Base-by-base conservation (phyloP, 2,797 vertebrate species). In the Liparis tanakae region DNA sequence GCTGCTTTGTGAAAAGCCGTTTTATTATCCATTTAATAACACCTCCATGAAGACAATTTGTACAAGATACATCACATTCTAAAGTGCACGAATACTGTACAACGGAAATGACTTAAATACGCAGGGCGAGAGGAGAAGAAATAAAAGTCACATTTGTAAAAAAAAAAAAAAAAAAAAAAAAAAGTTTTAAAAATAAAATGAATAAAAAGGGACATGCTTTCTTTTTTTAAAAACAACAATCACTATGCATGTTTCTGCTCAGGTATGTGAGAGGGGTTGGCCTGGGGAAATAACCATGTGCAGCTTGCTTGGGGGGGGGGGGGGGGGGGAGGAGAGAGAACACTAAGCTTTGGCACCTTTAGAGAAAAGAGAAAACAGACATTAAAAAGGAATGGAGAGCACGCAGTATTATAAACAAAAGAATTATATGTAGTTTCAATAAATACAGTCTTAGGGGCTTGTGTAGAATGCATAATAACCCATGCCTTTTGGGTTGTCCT, bases 401-500 rank as follows among this genome's bases (percentile, higher is more conserved):
- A 93, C 86, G 85, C 70, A 86, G 66, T 76, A 79, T 30, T 30
- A 84, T 81, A 87, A 92, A 80, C 57, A 62, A 91, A 84, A 86
- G 86, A 89, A 83, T 88, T 80, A 88, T 82, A 88, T 87, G 89
- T 78, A 85, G 82, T 79, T 91, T 87, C 46, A 90, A 90, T 93
- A 91, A 91, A 92, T 91, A 92, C 83, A 93, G 85, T 89, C 93
- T 94, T 96, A 99, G 92, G 98, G 97, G 93, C 96, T 97, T 63
- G 96, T 95, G 92, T 99, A 99, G 91, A 99, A 99, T 3, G 98
- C 95, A 9, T 99, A 99, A 93, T 99, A 99, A 58, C 97, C 96
- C 95, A 98, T 96, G 95, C 96, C 94, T 96, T 99, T 99, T 54
- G 97, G 96, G 91, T 94, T 94, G 94, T 99, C 98, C 93, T 99